Evolutionary conservation across 2,888 invertebrate genomes (phyloP).

Genomic region (Tetranychus piercei): DNA sequence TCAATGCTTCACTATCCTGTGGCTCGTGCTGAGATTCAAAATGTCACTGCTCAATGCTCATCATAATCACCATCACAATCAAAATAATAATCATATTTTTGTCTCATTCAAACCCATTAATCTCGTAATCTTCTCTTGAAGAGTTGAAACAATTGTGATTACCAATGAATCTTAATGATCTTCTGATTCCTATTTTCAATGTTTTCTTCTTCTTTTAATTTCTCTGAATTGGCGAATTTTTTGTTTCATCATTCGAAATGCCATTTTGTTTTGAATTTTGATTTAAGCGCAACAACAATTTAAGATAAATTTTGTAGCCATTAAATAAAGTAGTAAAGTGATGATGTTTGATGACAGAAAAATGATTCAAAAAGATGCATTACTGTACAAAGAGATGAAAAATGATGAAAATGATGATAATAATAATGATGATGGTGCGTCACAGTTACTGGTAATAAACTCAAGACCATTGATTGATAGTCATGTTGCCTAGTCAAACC

Average conservation of each 20-base stretch:
- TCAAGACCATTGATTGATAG: neutral
- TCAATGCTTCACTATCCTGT: neutral
- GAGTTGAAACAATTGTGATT: no score
- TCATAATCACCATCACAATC: neutral
- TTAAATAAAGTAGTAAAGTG: neutral
- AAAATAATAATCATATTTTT: no score
- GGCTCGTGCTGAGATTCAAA: neutral
- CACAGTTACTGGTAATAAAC: neutral
- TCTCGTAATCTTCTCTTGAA: no score
- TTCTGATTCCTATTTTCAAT: no score
- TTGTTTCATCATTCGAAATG: no score
- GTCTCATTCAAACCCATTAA: no score
- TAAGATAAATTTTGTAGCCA: neutral
- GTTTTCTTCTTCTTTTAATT: no score
- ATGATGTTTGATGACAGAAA: neutral
- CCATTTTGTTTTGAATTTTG: no score
- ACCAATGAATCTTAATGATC: no score
- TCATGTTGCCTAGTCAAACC: neutral
- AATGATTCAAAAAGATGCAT: neutral
- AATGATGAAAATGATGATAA: neutral
- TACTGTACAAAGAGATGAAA: neutral
- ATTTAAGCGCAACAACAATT: no score
- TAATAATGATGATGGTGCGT: neutral
- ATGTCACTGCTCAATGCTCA: neutral
- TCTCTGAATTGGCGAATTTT: no score